A percentile compares a stretch with the other conserved stretches of the same genome.
Conservation (phyloP, 2,797 vertebrate species). For the Sylvilagus floridanus region DNA sequence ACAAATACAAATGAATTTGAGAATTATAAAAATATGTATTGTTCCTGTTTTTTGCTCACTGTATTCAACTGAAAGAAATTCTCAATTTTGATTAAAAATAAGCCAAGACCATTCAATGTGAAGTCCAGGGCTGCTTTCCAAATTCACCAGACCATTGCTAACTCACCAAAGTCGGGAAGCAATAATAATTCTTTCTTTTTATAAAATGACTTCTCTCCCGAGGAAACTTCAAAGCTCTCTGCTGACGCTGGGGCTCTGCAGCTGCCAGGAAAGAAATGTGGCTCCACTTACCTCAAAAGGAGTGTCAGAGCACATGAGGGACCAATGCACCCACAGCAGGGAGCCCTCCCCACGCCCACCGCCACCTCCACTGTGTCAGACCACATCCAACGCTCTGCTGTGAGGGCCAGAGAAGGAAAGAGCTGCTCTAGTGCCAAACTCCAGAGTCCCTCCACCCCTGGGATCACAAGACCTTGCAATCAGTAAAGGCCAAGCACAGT, state of each 20-base stretch:
- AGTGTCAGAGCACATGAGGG: background rate
- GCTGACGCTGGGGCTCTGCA: slow-evolving; percentile 33
- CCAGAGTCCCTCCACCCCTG: background rate
- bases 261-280: slow-evolving; percentile 80
- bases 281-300: slow-evolving; percentile 66
- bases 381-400: background rate
- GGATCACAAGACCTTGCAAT: background rate
- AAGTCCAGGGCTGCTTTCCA: slow-evolving; percentile 59
- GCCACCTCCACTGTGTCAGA: background rate
- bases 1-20: too few relatives aligned
- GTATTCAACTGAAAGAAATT: slow-evolving; percentile 41
- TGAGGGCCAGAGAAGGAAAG: background rate
- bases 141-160: slow-evolving; percentile 66
- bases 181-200: slow-evolving; percentile 67
- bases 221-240: slow-evolving; percentile 77
- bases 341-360: background rate
- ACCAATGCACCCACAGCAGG: background rate
- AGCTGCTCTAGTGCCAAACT: background rate
- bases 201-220: slow-evolving; percentile 41
- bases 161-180: slow-evolving; percentile 69
- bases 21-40: too few relatives aligned
- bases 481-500: background rate
- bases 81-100: slow-evolving; percentile 68
- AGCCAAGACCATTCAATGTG: slow-evolving; percentile 66
- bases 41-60: slow-evolving; percentile 42